A percentile compares a stretch with the other conserved stretches of the same genome.
Conservation (phyloP, 2,888 invertebrate genomes). For the Anthrax anthrax region DNA sequence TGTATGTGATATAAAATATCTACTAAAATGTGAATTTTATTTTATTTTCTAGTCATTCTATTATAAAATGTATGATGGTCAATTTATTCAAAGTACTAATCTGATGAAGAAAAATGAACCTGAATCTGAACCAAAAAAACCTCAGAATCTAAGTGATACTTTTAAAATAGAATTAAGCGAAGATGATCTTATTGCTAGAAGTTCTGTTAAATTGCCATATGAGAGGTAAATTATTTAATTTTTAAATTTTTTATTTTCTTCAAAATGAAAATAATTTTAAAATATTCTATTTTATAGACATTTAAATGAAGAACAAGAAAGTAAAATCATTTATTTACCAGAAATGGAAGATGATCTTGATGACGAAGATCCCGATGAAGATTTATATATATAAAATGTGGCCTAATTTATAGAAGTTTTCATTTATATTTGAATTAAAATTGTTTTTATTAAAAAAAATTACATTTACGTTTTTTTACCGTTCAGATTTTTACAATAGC, state of each 20-base stretch:
- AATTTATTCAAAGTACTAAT: conserved; percentile 18
- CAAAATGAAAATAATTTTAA: neutral
- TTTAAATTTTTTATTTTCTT: neutral
- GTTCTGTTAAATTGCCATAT: conserved; percentile 31
- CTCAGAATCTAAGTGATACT: conserved; percentile 17
- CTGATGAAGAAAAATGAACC: conserved; percentile 3
- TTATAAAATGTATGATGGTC: conserved; percentile 20
- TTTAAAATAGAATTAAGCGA: conserved; percentile 33
- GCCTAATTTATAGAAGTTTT: too few relatives aligned
- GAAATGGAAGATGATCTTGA: conserved; percentile 72
- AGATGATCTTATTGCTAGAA: conserved; percentile 30
- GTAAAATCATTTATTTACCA: conserved; percentile 58
- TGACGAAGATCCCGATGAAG: conserved; percentile 79
- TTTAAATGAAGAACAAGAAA: conserved; percentile 22
- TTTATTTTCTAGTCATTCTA: conserved; percentile 14
- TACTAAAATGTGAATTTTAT: too few relatives aligned
- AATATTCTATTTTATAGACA: neutral
- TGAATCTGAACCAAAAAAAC: conserved; percentile 4
- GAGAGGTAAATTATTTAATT: conserved; percentile 24
- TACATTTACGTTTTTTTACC: too few relatives aligned
- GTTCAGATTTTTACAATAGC: too few relatives aligned
- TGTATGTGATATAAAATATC: too few relatives aligned
- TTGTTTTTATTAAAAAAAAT: too few relatives aligned
- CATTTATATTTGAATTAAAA: too few relatives aligned
- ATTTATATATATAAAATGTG: conserved; percentile 51